Conservation (phyloP, 23 tunicate species). For the Clavelina lepadiformis region DNA sequence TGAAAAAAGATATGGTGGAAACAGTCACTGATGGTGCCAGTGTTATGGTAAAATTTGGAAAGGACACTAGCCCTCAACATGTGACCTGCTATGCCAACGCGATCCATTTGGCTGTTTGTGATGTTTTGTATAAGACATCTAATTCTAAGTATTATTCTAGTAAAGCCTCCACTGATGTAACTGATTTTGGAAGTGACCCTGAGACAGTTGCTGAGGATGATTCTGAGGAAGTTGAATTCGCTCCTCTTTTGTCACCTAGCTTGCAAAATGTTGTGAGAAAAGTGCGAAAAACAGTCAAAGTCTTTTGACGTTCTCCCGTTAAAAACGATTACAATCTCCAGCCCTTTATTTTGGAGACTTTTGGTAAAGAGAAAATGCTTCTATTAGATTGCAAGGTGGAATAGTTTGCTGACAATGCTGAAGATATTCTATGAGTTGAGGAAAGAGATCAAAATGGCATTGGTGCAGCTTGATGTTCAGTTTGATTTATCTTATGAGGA, state of each 20-base stretch:
- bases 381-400: slow-evolving; percentile 40
- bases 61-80: slow-evolving; percentile 20
- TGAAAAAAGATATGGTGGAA: slow-evolving; percentile 30
- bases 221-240: slow-evolving; percentile 10
- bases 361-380: slow-evolving; percentile 42
- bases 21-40: slow-evolving; percentile 35
- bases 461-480: slow-evolving; percentile 40
- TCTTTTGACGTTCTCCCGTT: slow-evolving; percentile 35
- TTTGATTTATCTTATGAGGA: slow-evolving; percentile 40
- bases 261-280: slow-evolving; percentile 13
- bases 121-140: slow-evolving; percentile 25
- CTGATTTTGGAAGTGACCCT: slow-evolving; percentile 18
- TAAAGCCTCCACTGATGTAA: too few relatives aligned
- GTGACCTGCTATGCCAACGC: slow-evolving; percentile 26
- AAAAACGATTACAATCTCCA: slow-evolving; percentile 34
- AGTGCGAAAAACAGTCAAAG: slow-evolving; percentile 27
- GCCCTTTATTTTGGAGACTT: slow-evolving; percentile 31
- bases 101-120: slow-evolving; percentile 20
- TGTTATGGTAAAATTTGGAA: slow-evolving; percentile 15
- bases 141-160: too few relatives aligned
- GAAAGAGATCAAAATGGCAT: slow-evolving; percentile 35
- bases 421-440: slow-evolving; percentile 33
- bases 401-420: slow-evolving; percentile 33
- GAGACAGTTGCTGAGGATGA: too few relatives aligned
- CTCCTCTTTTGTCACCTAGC: slow-evolving; percentile 23